Base-by-base conservation (phyloP, 2,113 vertebrate species). In the Sigmodon hispidus region DNA sequence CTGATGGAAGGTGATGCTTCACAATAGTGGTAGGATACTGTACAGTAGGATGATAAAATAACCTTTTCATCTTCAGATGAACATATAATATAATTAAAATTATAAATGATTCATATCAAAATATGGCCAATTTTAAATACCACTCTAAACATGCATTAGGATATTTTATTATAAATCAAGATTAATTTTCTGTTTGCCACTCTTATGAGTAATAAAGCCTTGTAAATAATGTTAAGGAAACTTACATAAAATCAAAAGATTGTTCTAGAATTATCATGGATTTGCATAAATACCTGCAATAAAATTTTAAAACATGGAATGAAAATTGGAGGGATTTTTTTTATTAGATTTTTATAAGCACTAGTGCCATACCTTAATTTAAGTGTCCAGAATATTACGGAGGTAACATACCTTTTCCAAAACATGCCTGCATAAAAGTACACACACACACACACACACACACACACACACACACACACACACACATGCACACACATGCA, bases 241-340 rank as follows among this genome's bases (percentile, higher is more conserved):
- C 5, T 52, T 31, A 31, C 24, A 24, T 63, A 12, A 89, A 95
- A 59, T 69, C 26, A 3, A 75, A 92, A 55, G 43, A 8, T 22
- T 70, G 3, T 69, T 75, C 73, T 26, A 48, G 88, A 91, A 85
- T 59, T 84, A 92, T 75, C 80, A 76, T 87, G 45, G 29, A 70
- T 85, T 11, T 90, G 45, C 24, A 48, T 40, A 89, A 17, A 31
- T 70, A 80, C 31, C 73, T 69, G 50, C 12, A 72, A 79, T 73
- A 90, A 84, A 72, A 67, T 73, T 29, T 83, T 94, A 87, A 96
- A 65, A 50, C 45, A 90, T 59, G 69, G 57, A 87, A 87, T 89
- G 57, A 77, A 88, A 94, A 77, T 83, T 65, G 83, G 61, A n/a
- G n/a, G 94, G 65, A 65, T 90, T 95, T 90, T 87, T 95, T 80